A percentile compares a stretch with the other conserved stretches of the same genome.
Conservation (phyloP, 1,140 invertebrate species). For the Augochlora pura region DNA sequence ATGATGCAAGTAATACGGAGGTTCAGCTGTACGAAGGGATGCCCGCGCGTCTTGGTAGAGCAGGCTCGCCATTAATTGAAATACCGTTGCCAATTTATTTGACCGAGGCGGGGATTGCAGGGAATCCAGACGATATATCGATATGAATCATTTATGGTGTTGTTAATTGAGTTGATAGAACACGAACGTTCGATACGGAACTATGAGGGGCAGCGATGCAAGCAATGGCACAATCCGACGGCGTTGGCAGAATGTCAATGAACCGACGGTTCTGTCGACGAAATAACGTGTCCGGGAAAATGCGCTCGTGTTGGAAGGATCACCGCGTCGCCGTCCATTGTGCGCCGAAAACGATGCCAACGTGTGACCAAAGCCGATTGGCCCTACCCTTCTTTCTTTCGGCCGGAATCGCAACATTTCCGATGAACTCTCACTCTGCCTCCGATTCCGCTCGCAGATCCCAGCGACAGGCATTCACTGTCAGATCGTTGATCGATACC, state of each 20-base stretch:
- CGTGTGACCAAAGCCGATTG: conserved; percentile 41
- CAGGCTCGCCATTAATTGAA: too few species aligned
- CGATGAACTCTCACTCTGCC: conserved; percentile 31
- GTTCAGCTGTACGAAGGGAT: too few species aligned
- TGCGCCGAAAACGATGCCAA: conserved; percentile 44
- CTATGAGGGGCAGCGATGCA: conserved; percentile 12
- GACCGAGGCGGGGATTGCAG: neutral
- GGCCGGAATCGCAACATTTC: conserved; percentile 16
- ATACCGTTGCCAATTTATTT: conserved; percentile 37
- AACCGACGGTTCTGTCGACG: conserved; percentile 50
- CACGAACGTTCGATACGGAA: conserved; percentile 40
- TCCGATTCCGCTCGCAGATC: conserved; percentile 12
- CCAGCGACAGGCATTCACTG: conserved; percentile 8
- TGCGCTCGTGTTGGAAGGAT: conserved; percentile 39
- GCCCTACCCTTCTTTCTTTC: neutral
- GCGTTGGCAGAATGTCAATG: conserved; percentile 55
- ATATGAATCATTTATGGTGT: conserved; percentile 54
- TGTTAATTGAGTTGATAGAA: conserved; percentile 56
- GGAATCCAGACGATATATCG: conserved; percentile 26
- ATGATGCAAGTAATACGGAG: too few species aligned
- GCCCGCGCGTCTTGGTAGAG: too few species aligned
- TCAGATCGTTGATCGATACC: conserved; percentile 33
- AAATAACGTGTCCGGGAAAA: conserved; percentile 56
- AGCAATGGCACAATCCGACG: conserved; percentile 39
- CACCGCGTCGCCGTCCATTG: conserved; percentile 13